These are phyloP conservation scores for Drosophila lacteicornis DNA, from an alignment of 1,140 invertebrate genomes.

Conservation along the genomic window DNA sequence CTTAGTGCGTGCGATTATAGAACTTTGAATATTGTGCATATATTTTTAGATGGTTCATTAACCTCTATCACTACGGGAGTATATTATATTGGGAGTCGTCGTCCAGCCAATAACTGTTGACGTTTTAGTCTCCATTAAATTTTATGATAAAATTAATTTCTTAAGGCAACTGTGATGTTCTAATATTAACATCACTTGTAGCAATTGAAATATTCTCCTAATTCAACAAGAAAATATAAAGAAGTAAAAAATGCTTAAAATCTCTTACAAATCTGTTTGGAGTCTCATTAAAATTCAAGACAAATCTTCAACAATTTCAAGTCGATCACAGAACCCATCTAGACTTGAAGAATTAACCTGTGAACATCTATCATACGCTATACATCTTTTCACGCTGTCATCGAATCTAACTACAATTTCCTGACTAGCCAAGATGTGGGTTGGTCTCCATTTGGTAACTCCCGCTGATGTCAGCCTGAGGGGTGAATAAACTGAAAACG, in stretches of 20 bases:
- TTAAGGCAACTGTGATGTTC: not conserved
- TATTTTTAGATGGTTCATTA: conserved; percentile 9
- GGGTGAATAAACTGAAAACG: conserved; percentile 71
- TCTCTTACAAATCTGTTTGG: not conserved
- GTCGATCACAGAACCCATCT: not conserved
- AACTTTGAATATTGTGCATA: conserved; percentile 23
- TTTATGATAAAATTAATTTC: too few species aligned
- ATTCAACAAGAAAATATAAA: too few species aligned
- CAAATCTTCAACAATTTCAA: not conserved
- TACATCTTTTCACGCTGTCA: conserved; percentile 20
- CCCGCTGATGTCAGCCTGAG: conserved; percentile 56
- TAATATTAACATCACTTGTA: not conserved
- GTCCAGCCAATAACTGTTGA: not conserved
- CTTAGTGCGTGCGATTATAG: conserved; percentile 8
- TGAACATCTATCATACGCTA: conserved; percentile 6
- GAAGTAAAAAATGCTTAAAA: not conserved
- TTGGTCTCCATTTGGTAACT: conserved; percentile 30
- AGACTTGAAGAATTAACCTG: not conserved
- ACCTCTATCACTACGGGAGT: not conserved
- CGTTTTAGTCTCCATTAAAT: not conserved
- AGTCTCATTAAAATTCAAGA: conserved; percentile 2
- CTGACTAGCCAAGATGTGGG: conserved; percentile 51
- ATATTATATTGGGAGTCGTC: not conserved
- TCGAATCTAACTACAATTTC: conserved; percentile 51
- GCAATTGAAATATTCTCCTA: too few species aligned